These are phyloP conservation scores for Nomada fabriciana DNA, from an alignment of 2,888 invertebrate genomes.

Conservation along the genomic window DNA sequence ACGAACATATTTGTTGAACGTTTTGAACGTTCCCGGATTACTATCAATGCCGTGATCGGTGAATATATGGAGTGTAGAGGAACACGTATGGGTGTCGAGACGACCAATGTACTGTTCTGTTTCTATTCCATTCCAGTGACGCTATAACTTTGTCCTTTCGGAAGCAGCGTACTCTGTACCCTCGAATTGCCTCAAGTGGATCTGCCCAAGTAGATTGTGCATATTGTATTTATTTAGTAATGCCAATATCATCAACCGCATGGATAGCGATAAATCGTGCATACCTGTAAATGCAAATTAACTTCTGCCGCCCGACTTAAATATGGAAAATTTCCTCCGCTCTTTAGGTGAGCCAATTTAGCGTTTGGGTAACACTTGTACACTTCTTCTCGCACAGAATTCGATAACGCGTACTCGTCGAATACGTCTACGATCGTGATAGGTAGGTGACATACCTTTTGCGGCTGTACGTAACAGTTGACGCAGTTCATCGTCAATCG, in stretches of 20 bases:
- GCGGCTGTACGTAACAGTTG: conserved; percentile 91
- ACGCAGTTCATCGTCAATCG: conserved; percentile 94
- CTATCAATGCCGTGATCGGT: neutral
- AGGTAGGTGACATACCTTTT: conserved; percentile 88
- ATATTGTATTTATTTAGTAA: too few relatives aligned
- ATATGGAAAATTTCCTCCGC: conserved; percentile 96
- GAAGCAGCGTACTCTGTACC: conserved; percentile 87
- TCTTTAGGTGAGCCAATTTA: conserved; percentile 94
- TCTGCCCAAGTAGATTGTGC: conserved; percentile 84
- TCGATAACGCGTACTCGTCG: conserved; percentile 93
- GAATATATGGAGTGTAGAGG: neutral
- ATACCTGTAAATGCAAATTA: conserved; percentile 93
- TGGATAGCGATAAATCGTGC: neutral
- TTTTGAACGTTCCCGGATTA: neutral
- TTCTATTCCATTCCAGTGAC: neutral
- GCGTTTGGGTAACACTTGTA: conserved; percentile 95
- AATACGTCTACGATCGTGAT: conserved; percentile 95
- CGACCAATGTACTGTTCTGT: neutral
- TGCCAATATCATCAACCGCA: neutral
- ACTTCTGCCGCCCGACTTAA: conserved; percentile 95
- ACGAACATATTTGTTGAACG: conserved; percentile 10
- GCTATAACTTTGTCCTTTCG: conserved; percentile 78
- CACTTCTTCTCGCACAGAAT: conserved; percentile 91
- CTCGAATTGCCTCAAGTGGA: conserved; percentile 90
- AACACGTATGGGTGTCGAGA: neutral